Evolutionary conservation across 2,888 invertebrate species (phyloP), one percentile per base, ranked within the genome.

Genomic region (Tryphoninae sp.): DNA sequence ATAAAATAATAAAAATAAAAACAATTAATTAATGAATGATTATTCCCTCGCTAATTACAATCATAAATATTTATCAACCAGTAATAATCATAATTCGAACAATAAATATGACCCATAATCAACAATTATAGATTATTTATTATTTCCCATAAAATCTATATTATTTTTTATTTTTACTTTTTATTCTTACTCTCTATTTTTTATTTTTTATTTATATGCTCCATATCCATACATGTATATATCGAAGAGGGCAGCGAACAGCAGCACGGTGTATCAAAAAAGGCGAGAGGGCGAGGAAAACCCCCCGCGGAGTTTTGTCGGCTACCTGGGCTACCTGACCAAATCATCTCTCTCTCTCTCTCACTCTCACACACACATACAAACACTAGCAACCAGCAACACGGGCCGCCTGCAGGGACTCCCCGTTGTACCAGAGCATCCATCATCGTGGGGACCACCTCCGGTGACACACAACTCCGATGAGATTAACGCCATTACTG

Each of bases 381-480:
- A 16, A 22, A 59, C 68, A 16, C 42, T 68, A 49, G 9, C 11
- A 9, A 8, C 16, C 59, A 61, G 59, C 49, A 71, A 49, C 84
- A 49, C 84, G 81, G 84, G 64, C 83, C 84, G 87, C 87, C 86
- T 84, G 84, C 86, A 85, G 88, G 86, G 68, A 78, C 80, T 74
- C 74, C 69, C 81, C 69, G 59, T 55, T 59, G 59, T 42, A 59
- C 85, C 61, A 62, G 78, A 81, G 81, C 89, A 89, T 89, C 87
- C 86, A 89, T 89, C 89, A 89, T 89, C 88, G 83, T 69, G 86
- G 89, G 86, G 89, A 89, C 89, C 89, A 89, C 89, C 89, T 88
- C 88, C 88, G 87, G 89, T 89, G 89, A 89, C 89, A 89, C 84
- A 86, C 83, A 84, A 84, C 85, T 83, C 85, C 80, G 83, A 81